A percentile compares a stretch with the other conserved stretches of the same genome.
Conservation (phyloP, 2,888 invertebrate species). For the Nemotelus nigrinus region DNA sequence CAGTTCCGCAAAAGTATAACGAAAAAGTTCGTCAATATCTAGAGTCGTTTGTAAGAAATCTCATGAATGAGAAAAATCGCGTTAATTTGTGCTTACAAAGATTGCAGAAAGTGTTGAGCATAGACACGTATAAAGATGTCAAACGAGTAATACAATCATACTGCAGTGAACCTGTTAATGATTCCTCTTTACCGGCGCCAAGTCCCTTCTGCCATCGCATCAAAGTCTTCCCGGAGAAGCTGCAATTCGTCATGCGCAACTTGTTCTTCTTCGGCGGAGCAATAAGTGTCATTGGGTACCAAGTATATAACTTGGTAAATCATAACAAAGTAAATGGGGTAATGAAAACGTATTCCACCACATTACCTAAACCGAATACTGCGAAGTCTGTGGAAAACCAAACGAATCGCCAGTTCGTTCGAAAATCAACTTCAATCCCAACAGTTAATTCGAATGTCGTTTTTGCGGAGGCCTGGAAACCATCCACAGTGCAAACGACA, state of each 20-base stretch:
- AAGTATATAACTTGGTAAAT: conserved; percentile 25
- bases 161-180: conserved; percentile 34
- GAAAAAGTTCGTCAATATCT: conserved; percentile 3
- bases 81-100: conserved; percentile 39
- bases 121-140: conserved; percentile 18
- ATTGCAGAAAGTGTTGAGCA: background rate
- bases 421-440: too few relatives aligned
- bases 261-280: background rate
- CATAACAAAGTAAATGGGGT: conserved; percentile 1
- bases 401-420: too few relatives aligned
- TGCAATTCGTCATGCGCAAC: conserved; percentile 37
- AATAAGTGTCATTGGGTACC: conserved; percentile 30
- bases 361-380: background rate
- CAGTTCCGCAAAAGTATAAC: conserved; percentile 34
- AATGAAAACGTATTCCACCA: too few relatives aligned
- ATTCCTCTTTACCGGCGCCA: conserved; percentile 20
- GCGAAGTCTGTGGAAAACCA: background rate
- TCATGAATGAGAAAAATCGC: conserved; percentile 37
- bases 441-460: too few relatives aligned
- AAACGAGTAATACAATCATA: conserved; percentile 31
- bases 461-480: too few relatives aligned
- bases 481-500: too few relatives aligned
- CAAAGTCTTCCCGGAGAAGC: conserved; percentile 37
- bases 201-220: conserved; percentile 38
- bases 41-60: conserved; percentile 18